These are phyloP conservation scores for Pagrus major DNA, from an alignment of 2,113 vertebrate species.

Conservation along the genomic window DNA sequence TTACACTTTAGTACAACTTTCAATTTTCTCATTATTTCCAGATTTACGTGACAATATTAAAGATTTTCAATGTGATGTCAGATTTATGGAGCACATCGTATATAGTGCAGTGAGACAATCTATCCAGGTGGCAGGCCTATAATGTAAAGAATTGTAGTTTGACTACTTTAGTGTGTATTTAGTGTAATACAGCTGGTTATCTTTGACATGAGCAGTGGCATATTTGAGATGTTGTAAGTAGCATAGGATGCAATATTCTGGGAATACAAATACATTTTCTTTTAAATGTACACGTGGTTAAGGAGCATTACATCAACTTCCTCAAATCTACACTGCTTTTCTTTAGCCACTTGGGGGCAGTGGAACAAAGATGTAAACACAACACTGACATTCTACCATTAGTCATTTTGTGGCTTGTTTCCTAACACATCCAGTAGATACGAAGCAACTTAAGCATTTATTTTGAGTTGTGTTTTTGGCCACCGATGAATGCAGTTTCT, in stretches of 20 bases:
- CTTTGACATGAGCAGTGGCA: no score
- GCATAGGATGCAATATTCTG: background rate
- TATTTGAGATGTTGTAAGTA: no score
- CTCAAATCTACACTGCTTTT: background rate
- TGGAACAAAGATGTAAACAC: background rate
- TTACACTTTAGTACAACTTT: no score
- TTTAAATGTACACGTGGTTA: background rate
- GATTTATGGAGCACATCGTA: no score
- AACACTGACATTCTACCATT: no score
- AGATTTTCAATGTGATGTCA: no score
- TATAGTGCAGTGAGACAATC: no score
- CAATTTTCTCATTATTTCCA: no score
- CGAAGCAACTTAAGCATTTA: background rate
- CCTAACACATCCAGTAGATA: background rate
- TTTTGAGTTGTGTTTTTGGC: background rate
- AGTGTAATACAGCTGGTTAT: background rate
- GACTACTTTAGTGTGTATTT: background rate
- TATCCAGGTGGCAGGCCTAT: background rate
- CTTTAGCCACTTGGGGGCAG: slow-evolving; percentile 28
- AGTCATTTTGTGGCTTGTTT: no score
- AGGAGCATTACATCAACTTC: background rate
- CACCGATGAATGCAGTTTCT: background rate
- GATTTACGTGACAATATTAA: no score
- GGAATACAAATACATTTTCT: background rate
- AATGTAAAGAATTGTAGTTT: background rate